Conservation (phyloP, 1,140 invertebrate genomes). For the Philotrypesis tridentata region DNA sequence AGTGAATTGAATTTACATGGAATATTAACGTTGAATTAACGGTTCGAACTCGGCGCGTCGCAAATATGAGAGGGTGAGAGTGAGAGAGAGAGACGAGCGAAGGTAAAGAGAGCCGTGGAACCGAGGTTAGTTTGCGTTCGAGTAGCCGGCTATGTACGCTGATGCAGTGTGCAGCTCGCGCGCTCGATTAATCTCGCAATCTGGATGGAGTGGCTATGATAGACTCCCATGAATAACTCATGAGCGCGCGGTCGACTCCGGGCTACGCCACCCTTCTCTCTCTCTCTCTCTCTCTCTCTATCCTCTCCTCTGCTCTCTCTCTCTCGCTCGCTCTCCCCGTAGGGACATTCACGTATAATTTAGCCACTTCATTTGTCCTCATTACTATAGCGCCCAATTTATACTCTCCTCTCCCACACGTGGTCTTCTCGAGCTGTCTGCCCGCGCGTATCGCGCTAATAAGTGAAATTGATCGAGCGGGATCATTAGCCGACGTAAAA, state of each 20-base stretch:
- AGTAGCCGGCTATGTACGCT: neutral
- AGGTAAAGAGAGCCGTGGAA: neutral
- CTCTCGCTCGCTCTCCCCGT: constrained; percentile 61
- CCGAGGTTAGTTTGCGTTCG: neutral
- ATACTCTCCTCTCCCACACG: constrained; percentile 43
- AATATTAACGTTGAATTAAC: neutral
- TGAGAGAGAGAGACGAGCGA: neutral
- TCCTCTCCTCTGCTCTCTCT: neutral
- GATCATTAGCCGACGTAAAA: neutral
- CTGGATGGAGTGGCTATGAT: constrained; percentile 71
- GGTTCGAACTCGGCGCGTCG: neutral
- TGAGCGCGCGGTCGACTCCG: constrained; percentile 56
- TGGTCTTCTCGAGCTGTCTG: constrained; percentile 43
- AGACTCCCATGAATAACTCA: constrained; percentile 71
- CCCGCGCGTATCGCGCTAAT: constrained; percentile 24
- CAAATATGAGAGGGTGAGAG: constrained; percentile 24
- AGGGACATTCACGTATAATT: constrained; percentile 70
- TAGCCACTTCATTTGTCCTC: constrained; percentile 72
- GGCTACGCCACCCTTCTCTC: neutral
- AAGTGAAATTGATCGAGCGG: constrained; percentile 1
- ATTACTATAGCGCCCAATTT: constrained; percentile 68
- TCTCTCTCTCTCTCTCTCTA: constrained; percentile 13
- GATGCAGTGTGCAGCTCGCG: constrained; percentile 50
- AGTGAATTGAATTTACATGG: neutral
- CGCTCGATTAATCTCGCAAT: constrained; percentile 72